Evolutionary conservation across 1,140 invertebrate species (phyloP).

Genomic region (Triops longicaudatus): DNA sequence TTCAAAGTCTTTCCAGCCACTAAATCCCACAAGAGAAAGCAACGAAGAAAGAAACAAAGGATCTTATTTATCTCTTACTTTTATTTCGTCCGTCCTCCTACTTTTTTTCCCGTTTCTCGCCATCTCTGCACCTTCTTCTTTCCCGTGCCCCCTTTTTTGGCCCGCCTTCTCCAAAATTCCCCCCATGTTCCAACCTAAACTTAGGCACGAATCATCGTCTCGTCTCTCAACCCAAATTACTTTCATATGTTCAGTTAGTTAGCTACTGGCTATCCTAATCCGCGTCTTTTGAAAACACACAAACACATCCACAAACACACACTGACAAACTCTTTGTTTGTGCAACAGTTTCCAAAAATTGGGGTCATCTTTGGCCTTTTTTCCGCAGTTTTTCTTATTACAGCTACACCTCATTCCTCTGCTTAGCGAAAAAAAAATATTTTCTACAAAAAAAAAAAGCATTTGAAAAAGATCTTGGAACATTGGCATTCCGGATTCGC

Average conservation of each 20-base stretch:
- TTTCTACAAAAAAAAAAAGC: too few relatives aligned
- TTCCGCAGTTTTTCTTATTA: too few relatives aligned
- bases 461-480: background rate
- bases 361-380: too few relatives aligned
- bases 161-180: slow-evolving; percentile 26
- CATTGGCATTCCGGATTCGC: slow-evolving; percentile 16
- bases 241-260: background rate
- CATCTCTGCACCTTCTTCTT: slow-evolving; percentile 18
- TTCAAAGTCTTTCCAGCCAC: too few relatives aligned
- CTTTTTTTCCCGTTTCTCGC: slow-evolving; percentile 17
- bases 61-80: slow-evolving; percentile 8
- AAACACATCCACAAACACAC: background rate
- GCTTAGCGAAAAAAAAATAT: too few relatives aligned
- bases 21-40: background rate
- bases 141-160: slow-evolving; percentile 28
- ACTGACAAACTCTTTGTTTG: background rate
- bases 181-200: slow-evolving; percentile 3
- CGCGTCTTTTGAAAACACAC: background rate
- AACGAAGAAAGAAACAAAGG: background rate
- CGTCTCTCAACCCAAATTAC: slow-evolving; percentile 15
- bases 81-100: slow-evolving; percentile 14
- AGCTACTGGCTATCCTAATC: background rate
- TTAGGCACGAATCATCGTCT: background rate
- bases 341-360: background rate
- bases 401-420: too few relatives aligned